Conservation (phyloP, 30 jellyfish, hydroid and myxozoan species). For the Chrysaora quinquecirrha region DNA sequence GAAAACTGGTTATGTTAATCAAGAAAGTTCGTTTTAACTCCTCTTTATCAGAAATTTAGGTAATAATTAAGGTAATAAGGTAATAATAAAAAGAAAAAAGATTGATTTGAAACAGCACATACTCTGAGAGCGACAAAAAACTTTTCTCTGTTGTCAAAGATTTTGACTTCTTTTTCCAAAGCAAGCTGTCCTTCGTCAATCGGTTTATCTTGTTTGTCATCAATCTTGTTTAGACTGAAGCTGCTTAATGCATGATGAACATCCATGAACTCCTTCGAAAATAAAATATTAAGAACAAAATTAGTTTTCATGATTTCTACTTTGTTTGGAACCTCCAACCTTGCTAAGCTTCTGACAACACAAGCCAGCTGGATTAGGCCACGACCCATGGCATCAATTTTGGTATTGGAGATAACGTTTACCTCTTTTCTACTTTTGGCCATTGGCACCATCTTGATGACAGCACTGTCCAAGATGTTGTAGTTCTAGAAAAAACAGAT, state of each 20-base stretch:
- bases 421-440: slow-evolving; percentile 85
- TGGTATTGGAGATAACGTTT: too few species aligned
- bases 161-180: slow-evolving; percentile 77
- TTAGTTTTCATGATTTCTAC: background rate
- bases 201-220: slow-evolving; percentile 25
- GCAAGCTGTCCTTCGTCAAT: slow-evolving; percentile 95
- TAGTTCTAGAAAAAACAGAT: slow-evolving; percentile 69
- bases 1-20: too few species aligned
- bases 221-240: slow-evolving; percentile 33
- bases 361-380: too few species aligned
- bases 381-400: too few species aligned
- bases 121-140: slow-evolving; percentile 78
- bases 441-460: slow-evolving; percentile 96
- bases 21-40: too few species aligned
- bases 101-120: too few species aligned
- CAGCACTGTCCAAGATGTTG: slow-evolving; percentile 92
- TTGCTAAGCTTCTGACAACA: too few species aligned
- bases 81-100: too few species aligned
- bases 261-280: slow-evolving; percentile 53
- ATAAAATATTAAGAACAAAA: background rate
- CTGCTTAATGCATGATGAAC: slow-evolving; percentile 38
- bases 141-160: slow-evolving; percentile 81
- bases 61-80: too few species aligned
- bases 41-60: too few species aligned
- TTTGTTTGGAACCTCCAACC: too few species aligned